Evolutionary conservation across 2,113 vertebrate genomes (phyloP).

Genomic region (Edolisoma coerulescens): DNA sequence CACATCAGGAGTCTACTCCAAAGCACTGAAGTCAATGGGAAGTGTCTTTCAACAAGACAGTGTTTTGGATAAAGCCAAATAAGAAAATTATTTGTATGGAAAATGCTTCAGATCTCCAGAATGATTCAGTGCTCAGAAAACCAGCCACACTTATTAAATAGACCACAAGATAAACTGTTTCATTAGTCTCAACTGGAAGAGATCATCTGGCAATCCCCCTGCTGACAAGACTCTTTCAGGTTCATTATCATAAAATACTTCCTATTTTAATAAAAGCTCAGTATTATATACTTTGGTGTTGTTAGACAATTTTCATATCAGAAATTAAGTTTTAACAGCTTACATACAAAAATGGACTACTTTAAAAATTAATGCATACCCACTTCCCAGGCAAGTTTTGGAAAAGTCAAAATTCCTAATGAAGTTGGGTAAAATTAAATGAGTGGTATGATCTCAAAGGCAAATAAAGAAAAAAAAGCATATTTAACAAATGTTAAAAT

Average conservation of each 20-base stretch:
- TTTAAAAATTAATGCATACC: not conserved
- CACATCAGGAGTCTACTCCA: not conserved
- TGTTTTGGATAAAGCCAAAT: not conserved
- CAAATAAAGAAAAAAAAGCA: not conserved
- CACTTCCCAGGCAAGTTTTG: not conserved
- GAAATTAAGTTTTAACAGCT: not conserved
- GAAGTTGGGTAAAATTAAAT: not conserved
- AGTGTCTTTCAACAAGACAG: not conserved
- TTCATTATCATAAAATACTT: not conserved
- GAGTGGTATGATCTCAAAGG: not conserved
- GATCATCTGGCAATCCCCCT: not conserved
- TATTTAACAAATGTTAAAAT: not conserved
- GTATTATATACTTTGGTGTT: not conserved
- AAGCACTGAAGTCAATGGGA: not conserved
- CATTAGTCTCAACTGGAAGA: conserved; percentile 10
- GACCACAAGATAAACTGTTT: conserved; percentile 11
- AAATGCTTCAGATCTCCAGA: conserved; percentile 8
- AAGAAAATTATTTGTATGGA: not conserved
- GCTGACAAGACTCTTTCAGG: not conserved
- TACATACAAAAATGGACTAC: not conserved
- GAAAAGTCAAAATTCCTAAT: not conserved
- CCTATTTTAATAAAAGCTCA: not conserved
- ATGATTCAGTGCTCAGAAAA: not conserved
- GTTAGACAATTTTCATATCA: not conserved
- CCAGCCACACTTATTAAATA: not conserved